A percentile compares a stretch with the other conserved stretches of the same genome.
Evolutionary conservation across 2,797 vertebrate species (phyloP).

Genomic region (Champsocephalus esox): DNA sequence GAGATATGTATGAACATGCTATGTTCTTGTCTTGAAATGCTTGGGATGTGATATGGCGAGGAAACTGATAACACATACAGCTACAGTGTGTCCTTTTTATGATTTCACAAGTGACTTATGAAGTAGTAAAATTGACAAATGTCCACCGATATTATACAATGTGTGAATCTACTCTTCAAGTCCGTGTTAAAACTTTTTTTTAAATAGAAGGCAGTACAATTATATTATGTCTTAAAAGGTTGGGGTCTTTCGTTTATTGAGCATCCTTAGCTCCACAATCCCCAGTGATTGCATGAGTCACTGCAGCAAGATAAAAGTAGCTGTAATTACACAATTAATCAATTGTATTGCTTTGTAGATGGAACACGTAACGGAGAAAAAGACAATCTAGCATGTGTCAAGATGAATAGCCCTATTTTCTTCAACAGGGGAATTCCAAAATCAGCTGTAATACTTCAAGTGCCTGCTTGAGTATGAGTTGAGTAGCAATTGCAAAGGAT

Average conservation of each 20-base stretch:
- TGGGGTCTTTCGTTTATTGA: slow-evolving; percentile 45
- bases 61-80: background rate
- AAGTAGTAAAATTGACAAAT: slow-evolving; percentile 21
- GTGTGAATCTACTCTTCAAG: background rate
- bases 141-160: slow-evolving; percentile 2
- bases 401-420: slow-evolving; percentile 70
- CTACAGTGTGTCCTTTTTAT: slow-evolving; percentile 22
- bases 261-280: slow-evolving; percentile 29
- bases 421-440: slow-evolving; percentile 55
- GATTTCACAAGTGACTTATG: slow-evolving; percentile 19
- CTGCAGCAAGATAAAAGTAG: slow-evolving; percentile 50
- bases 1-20: background rate
- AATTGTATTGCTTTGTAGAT: slow-evolving; percentile 70
- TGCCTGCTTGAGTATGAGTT: slow-evolving; percentile 40
- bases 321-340: slow-evolving; percentile 78
- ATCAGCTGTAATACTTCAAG: slow-evolving; percentile 52
- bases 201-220: slow-evolving; percentile 27
- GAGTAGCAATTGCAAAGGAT: slow-evolving; percentile 39
- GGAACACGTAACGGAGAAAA: slow-evolving; percentile 59
- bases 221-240: slow-evolving; percentile 46
- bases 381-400: slow-evolving; percentile 70
- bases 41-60: background rate
- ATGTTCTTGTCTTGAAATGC: background rate
- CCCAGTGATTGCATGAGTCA: slow-evolving; percentile 20
- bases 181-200: slow-evolving; percentile 22